Base-by-base conservation (phyloP, 2,113 vertebrate species). In the Tauraco erythrolophus region DNA sequence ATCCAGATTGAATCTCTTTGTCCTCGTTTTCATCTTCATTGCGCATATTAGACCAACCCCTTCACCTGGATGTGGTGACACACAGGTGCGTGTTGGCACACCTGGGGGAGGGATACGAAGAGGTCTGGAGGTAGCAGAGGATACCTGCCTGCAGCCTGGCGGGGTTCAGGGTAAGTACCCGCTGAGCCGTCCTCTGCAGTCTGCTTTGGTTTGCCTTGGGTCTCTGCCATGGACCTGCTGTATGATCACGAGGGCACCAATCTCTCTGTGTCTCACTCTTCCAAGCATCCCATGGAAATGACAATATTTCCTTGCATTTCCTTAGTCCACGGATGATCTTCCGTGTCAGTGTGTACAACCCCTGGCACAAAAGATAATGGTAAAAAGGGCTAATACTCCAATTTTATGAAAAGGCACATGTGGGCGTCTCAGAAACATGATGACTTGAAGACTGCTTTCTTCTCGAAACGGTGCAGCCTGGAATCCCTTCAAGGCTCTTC, bases 291-390 rank as follows among this genome's bases (percentile, higher is more conserved):
- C 30, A 8, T 4, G 56, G 56, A 71, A 5, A 48, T 11, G 27
- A 27, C 24, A 57, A 27, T 23, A 76, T 71, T 56, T 80, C 45
- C 39, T 69, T 56, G 30, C 4, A 25, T 65, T 92, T 61, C 65
- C 39, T 85, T 61, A 53, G 11, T 57, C 28, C 22, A 1, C 5
- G n/a, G 53, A 22, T 58, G 48, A 33, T 60, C 19, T 53, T 54
- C 15, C 1, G 0, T 3, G 7, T 31, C 27, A 69, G 12, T 1
- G 0, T 1, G 3, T 5, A 31, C 30, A 82, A 45, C 6, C 19
- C 31, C 19, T 3, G 8, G 35, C 72, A 31, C 12, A 37, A 70
- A 37, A 69, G 17, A 5, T 46, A 80, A 54, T 0, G 2, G 31
- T 51, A 51, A 22, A 0, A 0, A 0, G 58, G 31, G 19, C 18